Conservation (phyloP, 2,888 invertebrate species). For the Plagiodera versicolora region DNA sequence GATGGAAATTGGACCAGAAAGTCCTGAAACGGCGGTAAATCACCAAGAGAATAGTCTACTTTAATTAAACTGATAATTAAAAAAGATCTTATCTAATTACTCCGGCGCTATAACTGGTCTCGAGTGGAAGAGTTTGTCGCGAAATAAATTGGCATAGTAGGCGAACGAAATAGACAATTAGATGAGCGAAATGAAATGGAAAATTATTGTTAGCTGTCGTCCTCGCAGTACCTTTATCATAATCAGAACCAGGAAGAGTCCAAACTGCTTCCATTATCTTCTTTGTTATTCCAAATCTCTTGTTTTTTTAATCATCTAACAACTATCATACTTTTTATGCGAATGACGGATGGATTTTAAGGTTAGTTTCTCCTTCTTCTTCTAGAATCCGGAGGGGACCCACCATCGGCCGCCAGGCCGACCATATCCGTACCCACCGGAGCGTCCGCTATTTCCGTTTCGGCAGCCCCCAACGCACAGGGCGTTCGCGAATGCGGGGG, state of each 20-base stretch:
- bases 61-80: constrained; percentile 55
- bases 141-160: neutral
- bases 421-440: constrained; percentile 46
- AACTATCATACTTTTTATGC: too few species aligned
- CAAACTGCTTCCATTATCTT: too few species aligned
- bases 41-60: constrained; percentile 51
- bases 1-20: constrained; percentile 53
- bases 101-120: constrained; percentile 5
- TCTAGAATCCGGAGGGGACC: constrained; percentile 54
- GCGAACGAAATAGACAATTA: constrained; percentile 1
- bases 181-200: neutral
- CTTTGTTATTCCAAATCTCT: too few species aligned
- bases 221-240: too few species aligned
- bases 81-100: constrained; percentile 46
- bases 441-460: constrained; percentile 41
- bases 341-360: too few species aligned
- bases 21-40: constrained; percentile 50
- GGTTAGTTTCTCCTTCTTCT: constrained; percentile 25
- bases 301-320: too few species aligned
- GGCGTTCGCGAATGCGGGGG: constrained; percentile 74
- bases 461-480: constrained; percentile 48
- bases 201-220: neutral
- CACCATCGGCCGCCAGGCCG: constrained; percentile 48
- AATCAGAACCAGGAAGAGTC: too few species aligned
- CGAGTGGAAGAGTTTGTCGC: neutral